Evolutionary conservation across 2,888 invertebrate species (phyloP).

Genomic region (Drymonia ruficornis): DNA sequence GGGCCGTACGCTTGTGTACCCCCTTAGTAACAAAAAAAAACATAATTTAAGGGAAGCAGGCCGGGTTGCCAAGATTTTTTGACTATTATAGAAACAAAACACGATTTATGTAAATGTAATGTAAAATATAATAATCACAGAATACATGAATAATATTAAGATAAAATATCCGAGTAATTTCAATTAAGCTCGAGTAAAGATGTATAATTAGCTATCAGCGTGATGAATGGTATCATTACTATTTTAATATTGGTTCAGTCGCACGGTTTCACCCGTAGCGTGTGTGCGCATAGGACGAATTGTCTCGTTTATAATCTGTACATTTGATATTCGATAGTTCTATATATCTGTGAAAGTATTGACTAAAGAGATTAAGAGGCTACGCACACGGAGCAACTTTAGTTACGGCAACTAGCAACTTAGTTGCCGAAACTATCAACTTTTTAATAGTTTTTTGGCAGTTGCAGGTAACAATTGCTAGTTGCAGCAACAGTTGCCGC

Average conservation of each 20-base stretch:
- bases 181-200: constrained; percentile 32
- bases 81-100: neutral
- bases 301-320: neutral
- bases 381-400: no score
- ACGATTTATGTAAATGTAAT: neutral
- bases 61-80: no score
- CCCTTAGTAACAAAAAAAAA: no score
- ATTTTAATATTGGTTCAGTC: constrained; percentile 28
- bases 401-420: no score
- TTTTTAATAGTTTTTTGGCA: no score
- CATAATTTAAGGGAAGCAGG: no score
- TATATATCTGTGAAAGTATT: constrained; percentile 4
- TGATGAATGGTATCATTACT: constrained; percentile 43
- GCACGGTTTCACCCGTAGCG: constrained; percentile 3
- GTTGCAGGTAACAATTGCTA: no score
- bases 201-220: constrained; percentile 36
- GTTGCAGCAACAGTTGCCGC: no score
- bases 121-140: constrained; percentile 16
- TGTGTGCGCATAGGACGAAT: neutral
- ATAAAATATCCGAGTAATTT: constrained; percentile 25
- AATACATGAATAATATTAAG: constrained; percentile 28
- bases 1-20: no score
- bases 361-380: neutral
- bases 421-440: no score
- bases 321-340: neutral